Conservation (phyloP, 2,888 invertebrate species). For the Molanna angustata region DNA sequence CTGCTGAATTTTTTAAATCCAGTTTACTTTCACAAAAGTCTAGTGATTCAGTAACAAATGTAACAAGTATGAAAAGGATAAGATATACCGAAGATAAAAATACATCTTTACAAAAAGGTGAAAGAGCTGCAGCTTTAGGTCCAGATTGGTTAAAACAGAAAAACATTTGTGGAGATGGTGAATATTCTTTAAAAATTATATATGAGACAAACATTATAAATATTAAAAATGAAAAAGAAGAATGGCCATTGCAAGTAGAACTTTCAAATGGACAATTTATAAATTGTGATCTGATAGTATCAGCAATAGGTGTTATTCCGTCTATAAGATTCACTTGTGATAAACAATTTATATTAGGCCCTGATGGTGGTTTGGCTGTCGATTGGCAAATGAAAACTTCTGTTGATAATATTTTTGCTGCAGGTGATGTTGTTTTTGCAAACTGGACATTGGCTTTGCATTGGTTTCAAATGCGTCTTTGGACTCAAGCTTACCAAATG, state of each 20-base stretch:
- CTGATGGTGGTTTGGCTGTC: constrained; percentile 83
- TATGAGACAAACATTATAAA: constrained; percentile 57
- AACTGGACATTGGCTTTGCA: constrained; percentile 73
- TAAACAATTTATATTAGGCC: constrained; percentile 49
- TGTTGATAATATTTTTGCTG: constrained; percentile 79
- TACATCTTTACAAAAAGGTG: constrained; percentile 40
- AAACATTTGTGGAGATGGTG: constrained; percentile 54
- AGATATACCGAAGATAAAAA: constrained; percentile 61
- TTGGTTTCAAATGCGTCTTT: constrained; percentile 94
- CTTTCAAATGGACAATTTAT: constrained; percentile 70
- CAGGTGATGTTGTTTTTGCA: constrained; percentile 92
- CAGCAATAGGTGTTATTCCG: constrained; percentile 91
- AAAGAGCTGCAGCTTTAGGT: constrained; percentile 86
- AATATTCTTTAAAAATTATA: constrained; percentile 56
- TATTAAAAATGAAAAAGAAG: constrained; percentile 42
- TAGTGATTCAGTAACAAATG: not conserved
- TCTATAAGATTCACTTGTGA: constrained; percentile 59
- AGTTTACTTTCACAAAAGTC: constrained; percentile 63
- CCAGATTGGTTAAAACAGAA: constrained; percentile 91
- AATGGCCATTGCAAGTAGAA: constrained; percentile 69
- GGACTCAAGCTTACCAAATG: constrained; percentile 99
- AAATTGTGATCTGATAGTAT: constrained; percentile 87
- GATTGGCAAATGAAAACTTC: constrained; percentile 84
- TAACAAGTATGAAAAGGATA: constrained; percentile 57
- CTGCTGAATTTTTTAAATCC: constrained; percentile 85